Base-by-base conservation (phyloP, 2,888 invertebrate genomes). In the Lymantria monacha region DNA sequence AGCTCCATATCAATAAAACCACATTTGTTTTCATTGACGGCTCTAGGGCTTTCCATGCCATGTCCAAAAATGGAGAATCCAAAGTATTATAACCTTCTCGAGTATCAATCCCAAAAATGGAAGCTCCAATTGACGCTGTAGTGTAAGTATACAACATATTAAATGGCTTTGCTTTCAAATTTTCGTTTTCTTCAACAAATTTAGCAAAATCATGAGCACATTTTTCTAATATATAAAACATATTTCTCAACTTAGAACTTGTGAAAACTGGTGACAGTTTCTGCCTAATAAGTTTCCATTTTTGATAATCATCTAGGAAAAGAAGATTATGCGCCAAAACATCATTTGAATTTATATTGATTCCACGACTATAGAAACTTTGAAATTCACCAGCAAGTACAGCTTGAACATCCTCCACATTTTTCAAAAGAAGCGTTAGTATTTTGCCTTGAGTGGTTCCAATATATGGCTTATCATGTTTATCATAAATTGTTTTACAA, bases 51-150 rank as follows among this genome's bases (percentile, higher is more conserved):
- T 76, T 77, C 73, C 74, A 72, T 33, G 74, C 70, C 79, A 83
- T 81, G 0, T 81, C 71, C 30, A 77, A 54, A 46, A 83, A 87
- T 30, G 80, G 85, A 3, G 74, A 87, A 36, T 88, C 71, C 80
- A 87, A 81, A 0, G 79, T 73, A 43, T 74, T 83, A 8, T 76
- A 69, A 0, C 71, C 68, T 38, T 76, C 33, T 22, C 22, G 66
- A 8, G 81, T 77, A 43, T 87, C 83, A 14, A 92, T 78, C 0
- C 92, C 92, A 53, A 92, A 91, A 0, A 91, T 78, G 8, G 86
- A 74, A 1, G 87, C 81, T 5, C 78, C 83, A 30, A 88, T 83
- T 0, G 83, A 74, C 2, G 81, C 77, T 1, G 83, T 76, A 0
- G 81, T 81, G 37, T 79, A 87, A 0, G 75, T 81, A 42, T 79